A percentile compares a stretch with the other conserved stretches of the same genome.
These are phyloP conservation scores for Mus musculus DNA, from an alignment of 2,113 vertebrate genomes.

Conservation along the genomic window GRCm39 chrX:161523501-161524000, in stretches of 20 bases:
- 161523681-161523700: not conserved
- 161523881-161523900: not conserved
- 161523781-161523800: not conserved
- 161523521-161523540: no score
- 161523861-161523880: not conserved
- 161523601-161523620: slow-evolving; percentile 11
- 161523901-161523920: no score
- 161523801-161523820: not conserved
- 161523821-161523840: not conserved
- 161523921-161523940: no score
- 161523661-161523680: not conserved
- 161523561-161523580: not conserved
- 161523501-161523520: no score
- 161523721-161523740: not conserved
- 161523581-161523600: not conserved
- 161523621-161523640: not conserved
- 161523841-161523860: not conserved
- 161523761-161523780: no score
- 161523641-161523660: not conserved
- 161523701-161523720: not conserved
- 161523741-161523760: not conserved
- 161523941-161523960: no score
- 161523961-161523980: no score
- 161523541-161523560: not conserved
- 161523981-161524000: no score